Percentiles rank a stretch among this genome's conserved stretches.
phyloP scores from a whole-genome alignment of 1,140 invertebrate species.

The Pararge aegeria region DNA sequence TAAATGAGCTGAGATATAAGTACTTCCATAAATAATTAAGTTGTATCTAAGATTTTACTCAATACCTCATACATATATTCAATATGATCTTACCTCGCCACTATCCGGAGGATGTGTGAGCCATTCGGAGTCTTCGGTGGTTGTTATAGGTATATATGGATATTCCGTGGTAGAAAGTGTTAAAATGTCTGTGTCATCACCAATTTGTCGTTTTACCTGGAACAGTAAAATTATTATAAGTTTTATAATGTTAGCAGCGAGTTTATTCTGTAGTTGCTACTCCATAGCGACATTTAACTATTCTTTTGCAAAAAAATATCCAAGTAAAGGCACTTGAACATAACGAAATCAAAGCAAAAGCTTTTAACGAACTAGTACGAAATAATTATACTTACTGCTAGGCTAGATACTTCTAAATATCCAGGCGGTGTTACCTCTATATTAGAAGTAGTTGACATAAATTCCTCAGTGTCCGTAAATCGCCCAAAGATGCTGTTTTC shows the following conservation, averaged over 20 bases:
- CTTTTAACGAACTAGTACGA: too few relatives aligned
- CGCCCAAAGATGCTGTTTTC: conserved; percentile 70
- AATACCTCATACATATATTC: neutral
- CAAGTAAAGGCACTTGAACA: too few relatives aligned
- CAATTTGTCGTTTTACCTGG: conserved; percentile 46
- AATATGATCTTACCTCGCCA: conserved; percentile 31
- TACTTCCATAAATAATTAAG: too few relatives aligned
- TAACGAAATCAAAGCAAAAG: too few relatives aligned
- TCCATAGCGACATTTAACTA: too few relatives aligned
- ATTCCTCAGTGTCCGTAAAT: conserved; percentile 51
- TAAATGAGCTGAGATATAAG: too few relatives aligned
- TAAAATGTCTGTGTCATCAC: conserved; percentile 35
- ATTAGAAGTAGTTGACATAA: conserved; percentile 33
- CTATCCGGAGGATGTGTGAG: conserved; percentile 62
- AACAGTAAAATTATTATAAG: too few relatives aligned
- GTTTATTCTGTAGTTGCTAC: too few relatives aligned
- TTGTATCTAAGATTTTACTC: too few relatives aligned
- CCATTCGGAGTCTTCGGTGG: conserved; percentile 66
- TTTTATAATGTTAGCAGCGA: too few relatives aligned
- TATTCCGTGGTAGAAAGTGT: conserved; percentile 49
- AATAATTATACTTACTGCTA: conserved; percentile 17
- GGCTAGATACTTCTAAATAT: conserved; percentile 27
- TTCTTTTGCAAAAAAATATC: too few relatives aligned
- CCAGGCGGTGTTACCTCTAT: conserved; percentile 29
- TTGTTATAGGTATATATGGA: conserved; percentile 53